These are phyloP conservation scores for Hypsibius dujardini DNA, from an alignment of 1,140 invertebrate genomes.

Conservation along the genomic window DNA sequence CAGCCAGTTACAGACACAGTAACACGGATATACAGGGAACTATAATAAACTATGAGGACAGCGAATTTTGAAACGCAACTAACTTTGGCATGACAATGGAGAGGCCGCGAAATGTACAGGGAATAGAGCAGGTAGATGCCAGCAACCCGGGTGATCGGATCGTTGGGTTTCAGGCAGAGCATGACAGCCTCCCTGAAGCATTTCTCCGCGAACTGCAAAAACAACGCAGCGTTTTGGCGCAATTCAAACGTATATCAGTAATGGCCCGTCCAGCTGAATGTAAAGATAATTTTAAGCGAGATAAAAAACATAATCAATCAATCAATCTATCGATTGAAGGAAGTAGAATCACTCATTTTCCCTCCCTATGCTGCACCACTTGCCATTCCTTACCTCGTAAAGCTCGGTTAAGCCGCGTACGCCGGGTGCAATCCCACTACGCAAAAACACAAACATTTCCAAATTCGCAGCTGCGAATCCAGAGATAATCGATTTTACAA, in stretches of 20 bases:
- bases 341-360: too few relatives aligned
- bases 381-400: background rate
- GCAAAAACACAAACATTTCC: background rate
- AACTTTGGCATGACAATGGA: background rate
- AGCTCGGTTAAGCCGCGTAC: too few relatives aligned
- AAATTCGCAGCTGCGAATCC: background rate
- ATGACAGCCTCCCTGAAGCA: background rate
- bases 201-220: conserved; percentile 5
- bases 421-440: too few relatives aligned
- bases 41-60: too few relatives aligned
- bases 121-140: background rate
- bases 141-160: background rate
- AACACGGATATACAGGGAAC: too few relatives aligned
- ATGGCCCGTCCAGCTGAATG: background rate
- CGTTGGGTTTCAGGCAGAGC: background rate
- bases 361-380: background rate
- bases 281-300: background rate
- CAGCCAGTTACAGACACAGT: too few relatives aligned
- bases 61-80: background rate
- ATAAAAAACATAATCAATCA: conserved; percentile 1
- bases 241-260: background rate
- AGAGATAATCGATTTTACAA: background rate
- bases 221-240: background rate
- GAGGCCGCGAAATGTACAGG: conserved; percentile 8
- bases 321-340: background rate